Base-by-base conservation (phyloP, 2,113 vertebrate genomes). In the Vimba vimba region DNA sequence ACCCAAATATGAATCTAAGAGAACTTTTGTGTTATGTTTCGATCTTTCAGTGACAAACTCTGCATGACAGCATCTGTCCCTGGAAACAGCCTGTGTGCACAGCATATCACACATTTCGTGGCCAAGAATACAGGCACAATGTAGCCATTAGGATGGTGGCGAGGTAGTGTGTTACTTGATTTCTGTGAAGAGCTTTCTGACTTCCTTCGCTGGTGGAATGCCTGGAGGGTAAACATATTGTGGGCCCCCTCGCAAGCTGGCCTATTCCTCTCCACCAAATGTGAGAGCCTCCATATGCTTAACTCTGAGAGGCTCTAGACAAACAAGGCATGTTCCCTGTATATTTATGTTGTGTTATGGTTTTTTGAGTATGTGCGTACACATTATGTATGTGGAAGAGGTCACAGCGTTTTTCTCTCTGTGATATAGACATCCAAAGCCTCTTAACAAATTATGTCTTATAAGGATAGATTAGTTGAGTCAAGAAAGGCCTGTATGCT, bases 211-310 rank as follows among this genome's bases (percentile, higher is more conserved):
- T 83, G 79, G 39, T 85, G 74, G 79, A 89, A 89, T 81, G 85
- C 87, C 87, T 87, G 50, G 59, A 59, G 86, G 86, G 85, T 39
- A 84, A 83, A 50, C 64, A 71, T 87, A 79, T 59, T 52, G 64
- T 39, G 19, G 77, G 62, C 69, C 78, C 30, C 43, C 4, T 39
- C 17, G 12, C 59, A 66, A 25, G 71, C 57, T 83, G 88, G 39
- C 83, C 76, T 79, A 64, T 88, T 87, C 81, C 50, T 86, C 39
- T 69, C 64, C 83, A 78, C 82, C 25, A 59, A 84, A 85, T 85
- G 62, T 87, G 89, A 90, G 83, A 90, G 60, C 76, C 52, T 75
- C 89, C 87, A 90, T 87, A 88, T 90, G 86, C 78, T 83, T 45
- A 74, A 27, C 59, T 69, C 68, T 77, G 68, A 84, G 74, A 55